Percentiles rank a stretch among this genome's conserved stretches.
Evolutionary conservation across 1,140 invertebrate species (phyloP).

Genomic region (Chrysoperla carnea): DNA sequence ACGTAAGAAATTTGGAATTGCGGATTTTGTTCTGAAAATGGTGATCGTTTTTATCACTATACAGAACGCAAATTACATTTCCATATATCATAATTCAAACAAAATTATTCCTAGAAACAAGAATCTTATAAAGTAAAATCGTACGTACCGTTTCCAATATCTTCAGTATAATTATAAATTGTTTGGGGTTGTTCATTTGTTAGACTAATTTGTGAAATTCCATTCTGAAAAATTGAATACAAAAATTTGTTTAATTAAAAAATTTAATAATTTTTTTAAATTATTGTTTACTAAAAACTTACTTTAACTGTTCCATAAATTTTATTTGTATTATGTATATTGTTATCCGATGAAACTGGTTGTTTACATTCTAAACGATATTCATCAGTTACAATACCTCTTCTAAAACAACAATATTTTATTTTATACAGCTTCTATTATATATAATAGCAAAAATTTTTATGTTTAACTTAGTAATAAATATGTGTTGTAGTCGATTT

Average conservation of each 20-base stretch:
- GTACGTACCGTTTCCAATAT: background rate
- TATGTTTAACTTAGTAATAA: no score
- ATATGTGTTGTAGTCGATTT: no score
- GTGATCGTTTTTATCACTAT: no score
- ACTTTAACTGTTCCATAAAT: constrained; percentile 33
- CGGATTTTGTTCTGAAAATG: no score
- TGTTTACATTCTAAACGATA: constrained; percentile 37
- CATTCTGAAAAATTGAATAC: constrained; percentile 1
- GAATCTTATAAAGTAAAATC: background rate
- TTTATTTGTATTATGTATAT: constrained; percentile 27
- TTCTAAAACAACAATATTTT: constrained; percentile 21
- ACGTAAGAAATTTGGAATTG: no score
- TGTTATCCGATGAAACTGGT: constrained; percentile 19
- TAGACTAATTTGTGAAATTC: constrained; percentile 2
- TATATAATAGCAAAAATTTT: no score
- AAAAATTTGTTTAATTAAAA: constrained; percentile 1
- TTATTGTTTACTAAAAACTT: constrained; percentile 7
- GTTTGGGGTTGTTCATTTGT: background rate
- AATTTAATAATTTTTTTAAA: constrained; percentile 7
- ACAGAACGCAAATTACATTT: no score
- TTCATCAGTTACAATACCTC: constrained; percentile 53
- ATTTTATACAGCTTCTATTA: no score
- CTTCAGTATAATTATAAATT: background rate
- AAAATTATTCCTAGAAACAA: constrained; percentile 4
- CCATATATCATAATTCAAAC: background rate